Conservation (phyloP, 1,140 invertebrate genomes). For the Gryon sp. region DNA sequence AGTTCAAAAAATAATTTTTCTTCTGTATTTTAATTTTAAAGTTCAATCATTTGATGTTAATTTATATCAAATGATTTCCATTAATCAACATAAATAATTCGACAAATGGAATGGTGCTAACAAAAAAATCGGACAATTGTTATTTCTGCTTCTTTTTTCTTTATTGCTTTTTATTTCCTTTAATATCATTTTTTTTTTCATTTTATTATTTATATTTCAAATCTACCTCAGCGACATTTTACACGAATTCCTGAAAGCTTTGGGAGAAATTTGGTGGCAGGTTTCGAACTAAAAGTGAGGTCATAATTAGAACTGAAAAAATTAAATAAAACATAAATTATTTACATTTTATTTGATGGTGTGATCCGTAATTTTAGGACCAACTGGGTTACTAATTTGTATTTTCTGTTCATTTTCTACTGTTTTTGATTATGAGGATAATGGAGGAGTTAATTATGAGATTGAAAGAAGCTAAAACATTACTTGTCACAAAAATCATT, state of each 20-base stretch:
- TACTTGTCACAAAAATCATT: constrained; percentile 1
- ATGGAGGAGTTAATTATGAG: constrained; percentile 35
- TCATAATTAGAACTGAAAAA: constrained; percentile 31
- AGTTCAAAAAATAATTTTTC: too few relatives aligned
- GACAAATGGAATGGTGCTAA: too few relatives aligned
- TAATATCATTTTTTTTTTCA: neutral
- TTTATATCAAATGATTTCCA: too few relatives aligned
- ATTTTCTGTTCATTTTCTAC: neutral
- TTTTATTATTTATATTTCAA: constrained; percentile 23
- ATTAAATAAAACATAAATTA: neutral
- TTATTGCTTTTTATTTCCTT: neutral
- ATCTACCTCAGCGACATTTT: constrained; percentile 30
- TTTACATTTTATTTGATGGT: neutral
- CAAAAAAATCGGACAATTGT: too few relatives aligned
- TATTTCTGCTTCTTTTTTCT: too few relatives aligned
- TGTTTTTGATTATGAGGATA: neutral
- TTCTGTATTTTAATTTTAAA: too few relatives aligned
- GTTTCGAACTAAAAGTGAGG: constrained; percentile 37
- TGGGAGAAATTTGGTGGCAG: constrained; percentile 48
- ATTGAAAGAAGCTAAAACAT: constrained; percentile 13
- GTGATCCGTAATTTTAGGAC: constrained; percentile 10
- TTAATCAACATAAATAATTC: too few relatives aligned
- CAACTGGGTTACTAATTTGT: constrained; percentile 14
- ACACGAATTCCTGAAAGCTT: constrained; percentile 45
- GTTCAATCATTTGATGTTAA: too few relatives aligned